Base-by-base conservation (phyloP, 2,113 vertebrate genomes). In the Dipodomys spectabilis region DNA sequence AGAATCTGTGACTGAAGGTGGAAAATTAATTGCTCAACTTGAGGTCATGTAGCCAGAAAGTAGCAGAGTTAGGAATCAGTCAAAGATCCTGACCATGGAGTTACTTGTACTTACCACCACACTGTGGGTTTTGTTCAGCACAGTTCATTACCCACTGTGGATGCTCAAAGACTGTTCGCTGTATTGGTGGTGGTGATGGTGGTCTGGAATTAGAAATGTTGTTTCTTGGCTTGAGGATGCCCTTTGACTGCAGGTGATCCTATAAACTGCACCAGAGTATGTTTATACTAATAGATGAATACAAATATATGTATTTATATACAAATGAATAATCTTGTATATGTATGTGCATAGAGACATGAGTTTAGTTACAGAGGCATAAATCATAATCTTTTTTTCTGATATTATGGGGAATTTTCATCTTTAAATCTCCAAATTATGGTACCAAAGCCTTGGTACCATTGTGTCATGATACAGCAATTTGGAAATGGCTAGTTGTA, bases 371-470 rank as follows among this genome's bases (percentile, higher is more conserved):
- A 44, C 68, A 72, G 18, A 82, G 28, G 65, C n/a, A 75, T 23
- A 75, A 96, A 92, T 53, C 64, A 94, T 30, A 69, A 49, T 82
- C 88, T 74, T 95, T 94, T 94, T 69, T 95, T 96, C 89, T 96
- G 71, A 89, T 83, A 95, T 73, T 81, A 97, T 77, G 96, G 82
- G 91, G 72, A 25, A 82, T 97, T 94, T 89, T 60, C 65, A 79
- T 73, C 19, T 96, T 89, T 90, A 72, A 93, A 71, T 2, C 89
- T 85, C 78, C 25, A 74, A 94, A 88, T 96, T 57, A 57, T 57
- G 11, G 53, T 57, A 57, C 11, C 3, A 57, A 57, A 57, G 53
- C 15, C 53, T 57, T 57, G 53, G 53, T 93, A 49, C 44, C 57
- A 78, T 18, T 95, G 53, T 96, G 79, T 2, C 5, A 88, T 28